phyloP scores from a whole-genome alignment of 1,140 invertebrate genomes.

The Elymnias hypermnestra region DNA sequence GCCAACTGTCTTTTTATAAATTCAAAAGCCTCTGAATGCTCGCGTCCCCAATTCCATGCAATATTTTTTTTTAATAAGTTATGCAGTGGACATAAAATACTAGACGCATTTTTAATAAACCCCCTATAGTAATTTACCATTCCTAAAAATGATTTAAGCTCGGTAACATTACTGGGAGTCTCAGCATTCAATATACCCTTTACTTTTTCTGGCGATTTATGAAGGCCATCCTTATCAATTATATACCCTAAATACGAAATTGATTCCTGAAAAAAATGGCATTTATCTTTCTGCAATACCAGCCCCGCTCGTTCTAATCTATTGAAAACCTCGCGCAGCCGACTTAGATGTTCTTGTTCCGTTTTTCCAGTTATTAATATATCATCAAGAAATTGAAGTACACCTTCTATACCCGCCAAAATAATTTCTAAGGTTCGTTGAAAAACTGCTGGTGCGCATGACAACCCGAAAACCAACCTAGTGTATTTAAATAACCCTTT shows the following conservation, averaged over 20 bases:
- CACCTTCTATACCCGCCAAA: background rate
- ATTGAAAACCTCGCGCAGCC: too few species aligned
- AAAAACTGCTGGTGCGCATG: too few species aligned
- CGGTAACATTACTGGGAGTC: slow-evolving; percentile 11
- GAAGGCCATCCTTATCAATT: slow-evolving; percentile 1
- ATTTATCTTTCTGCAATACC: too few species aligned
- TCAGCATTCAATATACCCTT: slow-evolving; percentile 23
- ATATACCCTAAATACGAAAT: background rate
- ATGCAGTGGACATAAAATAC: slow-evolving; percentile 21
- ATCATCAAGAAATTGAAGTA: background rate
- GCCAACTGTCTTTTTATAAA: slow-evolving; percentile 10
- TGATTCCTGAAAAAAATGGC: too few species aligned
- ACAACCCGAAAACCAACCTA: slow-evolving; percentile 14
- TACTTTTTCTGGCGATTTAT: slow-evolving; percentile 27
- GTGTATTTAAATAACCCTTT: slow-evolving; percentile 25
- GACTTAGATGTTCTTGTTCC: too few species aligned
- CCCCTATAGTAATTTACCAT: slow-evolving; percentile 30
- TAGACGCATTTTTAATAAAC: slow-evolving; percentile 21
- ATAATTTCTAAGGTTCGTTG: too few species aligned
- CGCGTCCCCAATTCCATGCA: slow-evolving; percentile 7
- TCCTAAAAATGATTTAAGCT: slow-evolving; percentile 29
- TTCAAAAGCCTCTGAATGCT: slow-evolving; percentile 10
- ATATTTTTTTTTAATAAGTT: slow-evolving; percentile 17
- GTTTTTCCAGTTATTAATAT: too few species aligned
- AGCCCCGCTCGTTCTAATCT: too few species aligned